A percentile compares a stretch with the other conserved stretches of the same genome.
Evolutionary conservation across 1,140 invertebrate genomes (phyloP).

Genomic region (Drosophila repletoides): DNA sequence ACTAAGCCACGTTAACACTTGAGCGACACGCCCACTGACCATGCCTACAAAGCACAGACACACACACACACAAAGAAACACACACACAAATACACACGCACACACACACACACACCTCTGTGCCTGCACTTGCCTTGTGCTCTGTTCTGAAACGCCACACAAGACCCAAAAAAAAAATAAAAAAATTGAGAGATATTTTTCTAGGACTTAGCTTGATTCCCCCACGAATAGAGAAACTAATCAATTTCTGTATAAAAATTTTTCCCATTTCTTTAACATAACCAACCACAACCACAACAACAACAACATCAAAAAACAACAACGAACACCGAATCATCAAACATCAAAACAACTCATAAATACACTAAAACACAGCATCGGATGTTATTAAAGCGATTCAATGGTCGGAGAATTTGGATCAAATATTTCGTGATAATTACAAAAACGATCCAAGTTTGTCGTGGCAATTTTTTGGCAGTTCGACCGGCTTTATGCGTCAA

Average conservation of each 20-base stretch:
- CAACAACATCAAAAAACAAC: constrained; percentile 6
- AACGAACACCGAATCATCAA: constrained; percentile 82
- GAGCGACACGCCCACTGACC: constrained; percentile 18
- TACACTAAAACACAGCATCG: constrained; percentile 83
- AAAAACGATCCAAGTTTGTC: constrained; percentile 93
- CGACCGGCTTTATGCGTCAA: constrained; percentile 96
- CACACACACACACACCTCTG: constrained; percentile 4
- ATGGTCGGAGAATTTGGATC: constrained; percentile 94
- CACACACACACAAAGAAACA: not conserved
- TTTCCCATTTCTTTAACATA: constrained; percentile 54
- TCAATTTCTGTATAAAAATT: constrained; percentile 60
- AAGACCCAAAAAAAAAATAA: not conserved
- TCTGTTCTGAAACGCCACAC: constrained; percentile 15
- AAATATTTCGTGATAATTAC: constrained; percentile 94
- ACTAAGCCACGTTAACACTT: constrained; percentile 62
- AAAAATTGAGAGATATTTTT: constrained; percentile 4
- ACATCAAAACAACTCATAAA: constrained; percentile 75
- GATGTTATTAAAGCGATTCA: constrained; percentile 87
- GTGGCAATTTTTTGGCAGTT: constrained; percentile 99
- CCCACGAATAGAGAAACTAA: constrained; percentile 44
- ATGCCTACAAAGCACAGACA: constrained; percentile 9
- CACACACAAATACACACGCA: constrained; percentile 10
- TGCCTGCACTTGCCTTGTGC: constrained; percentile 49
- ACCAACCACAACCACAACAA: not conserved
- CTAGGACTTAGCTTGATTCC: constrained; percentile 4